Evolutionary conservation across 1,140 invertebrate genomes (phyloP).

Genomic region (Centruroides sculpturatus): DNA sequence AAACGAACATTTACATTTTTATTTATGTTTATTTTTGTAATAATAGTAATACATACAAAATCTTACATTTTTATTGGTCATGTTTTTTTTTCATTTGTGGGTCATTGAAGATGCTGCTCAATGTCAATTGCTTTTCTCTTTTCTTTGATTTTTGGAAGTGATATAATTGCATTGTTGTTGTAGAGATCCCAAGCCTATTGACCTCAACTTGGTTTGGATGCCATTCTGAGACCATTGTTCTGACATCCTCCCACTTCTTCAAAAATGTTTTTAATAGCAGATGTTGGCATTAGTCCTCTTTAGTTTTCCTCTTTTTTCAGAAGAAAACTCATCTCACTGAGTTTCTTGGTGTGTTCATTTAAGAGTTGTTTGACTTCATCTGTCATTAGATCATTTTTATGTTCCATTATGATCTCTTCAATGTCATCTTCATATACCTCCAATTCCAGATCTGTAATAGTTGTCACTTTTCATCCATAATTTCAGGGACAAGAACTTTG

Average conservation of each 20-base stretch:
- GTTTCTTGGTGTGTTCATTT: neutral
- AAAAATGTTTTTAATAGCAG: neutral
- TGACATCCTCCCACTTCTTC: neutral
- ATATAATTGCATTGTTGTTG: neutral
- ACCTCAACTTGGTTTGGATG: neutral
- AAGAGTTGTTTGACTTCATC: slow-evolving; percentile 1
- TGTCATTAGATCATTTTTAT: slow-evolving; percentile 3
- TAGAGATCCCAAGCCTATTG: neutral
- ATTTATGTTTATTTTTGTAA: no score
- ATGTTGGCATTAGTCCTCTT: neutral
- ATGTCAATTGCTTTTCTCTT: neutral
- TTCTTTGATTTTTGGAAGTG: neutral
- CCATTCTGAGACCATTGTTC: neutral
- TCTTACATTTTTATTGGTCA: neutral
- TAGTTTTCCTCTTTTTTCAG: neutral
- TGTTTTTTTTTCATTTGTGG: neutral
- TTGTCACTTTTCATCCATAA: slow-evolving; percentile 4
- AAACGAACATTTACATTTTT: no score
- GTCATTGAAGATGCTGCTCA: neutral
- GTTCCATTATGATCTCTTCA: neutral
- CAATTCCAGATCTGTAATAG: neutral
- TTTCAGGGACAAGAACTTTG: neutral
- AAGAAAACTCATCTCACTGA: neutral
- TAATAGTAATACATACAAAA: neutral
- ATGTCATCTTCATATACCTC: slow-evolving; percentile 3